Evolutionary conservation across 2,797 vertebrate genomes (phyloP), one percentile per base, ranked within the genome.

Genomic region (Epinephelus coioides): DNA sequence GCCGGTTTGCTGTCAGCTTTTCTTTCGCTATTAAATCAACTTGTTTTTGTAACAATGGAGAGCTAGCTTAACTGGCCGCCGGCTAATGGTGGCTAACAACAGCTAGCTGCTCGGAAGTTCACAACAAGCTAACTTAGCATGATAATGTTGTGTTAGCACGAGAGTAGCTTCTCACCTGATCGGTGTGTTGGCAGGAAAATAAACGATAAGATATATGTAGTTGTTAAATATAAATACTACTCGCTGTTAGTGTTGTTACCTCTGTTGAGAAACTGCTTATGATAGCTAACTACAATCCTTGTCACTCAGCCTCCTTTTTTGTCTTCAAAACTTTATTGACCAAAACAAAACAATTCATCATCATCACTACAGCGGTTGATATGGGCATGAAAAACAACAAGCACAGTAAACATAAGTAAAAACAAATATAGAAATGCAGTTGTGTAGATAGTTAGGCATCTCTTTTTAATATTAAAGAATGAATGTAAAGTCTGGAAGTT

Each of bases 251-350:
- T 82, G 62, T 68, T 62, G 34, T 74, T 80, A 11, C 19, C 14
- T 57, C 46, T 54, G 19, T 25, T n/a, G 51, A 73, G 30, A 71
- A 84, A 80, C 30, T 82, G 83, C 81, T 81, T 72, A 59, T 43
- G 46, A 53, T 43, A 40, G 69, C 79, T 73, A 78, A 82, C 76
- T 43, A 40, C 86, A 69, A 13, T 19, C 63, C 62, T 11, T 15
- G 46, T 68, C 40, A 30, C 51, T n/a, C 61, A 30, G 19, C 23
- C 46, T 21, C 21, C 17, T 47, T 73, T 84, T 81, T 74, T 17
- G 3, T 27, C 13, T 17, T 21, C 34, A 55, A 89, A 90, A 78
- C 91, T 91, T 92, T 92, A 92, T 92, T 90, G 88, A 82, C 43
- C 2, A 61, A 56, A 43, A 18, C 10, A 7, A 21, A 30, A 0